Base-by-base conservation (phyloP, 2,888 invertebrate species). In the Matsumyia berberina region DNA sequence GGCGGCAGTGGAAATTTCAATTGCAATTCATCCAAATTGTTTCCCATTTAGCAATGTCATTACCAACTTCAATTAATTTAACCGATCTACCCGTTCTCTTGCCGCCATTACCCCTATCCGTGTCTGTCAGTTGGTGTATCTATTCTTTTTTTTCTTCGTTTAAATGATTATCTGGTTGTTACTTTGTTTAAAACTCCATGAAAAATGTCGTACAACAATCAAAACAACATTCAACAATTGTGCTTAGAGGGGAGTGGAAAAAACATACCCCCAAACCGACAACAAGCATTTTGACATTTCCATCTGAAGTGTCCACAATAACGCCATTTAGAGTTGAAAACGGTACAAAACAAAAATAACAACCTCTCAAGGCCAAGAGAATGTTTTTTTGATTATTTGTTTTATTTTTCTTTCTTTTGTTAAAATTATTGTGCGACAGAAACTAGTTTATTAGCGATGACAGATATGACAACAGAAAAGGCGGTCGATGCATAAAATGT, bases 381-480 rank as follows among this genome's bases (percentile, higher is more conserved):
- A 64, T 58, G 51, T 57, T 17, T 69, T 69, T 7, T 37, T 35
- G 29, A 17, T 15, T 51, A 0, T 51, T 17, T 60, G 17, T 19
- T 51, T 35, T 33, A 37, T 8, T 66, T 17, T 73, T 17, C 15
- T 55, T 55, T 39, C 33, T 33, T 53, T 69, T 33, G 44, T 60
- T 1, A 24, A 24, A 3, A 24, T 37, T 35, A 53, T 24, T 31
- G 33, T 53, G 6, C 12, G 12, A 15, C 33, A 49, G n/a, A 62
- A 76, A 81, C 76, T 51, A 69, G 81, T 81, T 76, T 64, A 39
- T 39, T 33, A 29, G 24, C 57, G 29, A 64, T 76, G 62, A 76
- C 76, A 70, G 55, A 70, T 76, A 64, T 70, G 69, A 76, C 57
- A 73, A 46, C 29, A 70, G n/a, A n/a, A 44, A 78, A n/a, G 33